Evolutionary conservation across 2,888 invertebrate genomes (phyloP), one percentile per base, ranked within the genome.

Genomic region (Orchesellides sinensis): DNA sequence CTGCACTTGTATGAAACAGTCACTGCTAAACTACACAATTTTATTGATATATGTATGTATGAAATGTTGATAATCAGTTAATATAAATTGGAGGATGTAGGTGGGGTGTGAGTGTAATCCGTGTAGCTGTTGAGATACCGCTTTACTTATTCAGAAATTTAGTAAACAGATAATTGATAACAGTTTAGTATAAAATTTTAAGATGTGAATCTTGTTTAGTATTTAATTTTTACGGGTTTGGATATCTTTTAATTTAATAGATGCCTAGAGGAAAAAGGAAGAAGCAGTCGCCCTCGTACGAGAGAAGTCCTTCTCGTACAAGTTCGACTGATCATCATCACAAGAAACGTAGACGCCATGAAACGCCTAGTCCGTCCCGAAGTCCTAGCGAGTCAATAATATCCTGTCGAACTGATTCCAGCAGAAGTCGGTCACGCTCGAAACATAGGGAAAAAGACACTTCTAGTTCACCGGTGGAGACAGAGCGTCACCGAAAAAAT

Each of bases 231-330:
- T n/a, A 40, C 40, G 12, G 5, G n/a, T 17, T n/a, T n/a, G 2
- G 17, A n/a, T 29, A 27, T 52, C 19, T 6, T 66, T 47, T 12
- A 4, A 1, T 63, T 32, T 29, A 8, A 54, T 59, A 87, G 84
- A 87, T 87, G 87, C 87, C 87, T 47, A 65, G 84, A 74, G 80
- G 74, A 21, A 87, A 87, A 80, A 82, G 87, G 82, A 87, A 84
- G 87, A 85, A 87, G 83, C 83, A 78, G n/a, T 73, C 86, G 2
- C 83, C 85, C 10, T 83, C 82, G 4, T 78, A 83, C 49, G 84
- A 84, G 21, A 66, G 85, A 32, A 84, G 79, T 66, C 45, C 85
- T 61, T 85, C 84, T 73, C 78, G 78, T 19, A 83, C 77, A 52
- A 68, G 68, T 23, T 84, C 85, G 17, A 23, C n/a, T 40, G 81